These are phyloP conservation scores for Pedionomus torquatus DNA, from an alignment of 2,113 vertebrate genomes.

Conservation along the genomic window DNA sequence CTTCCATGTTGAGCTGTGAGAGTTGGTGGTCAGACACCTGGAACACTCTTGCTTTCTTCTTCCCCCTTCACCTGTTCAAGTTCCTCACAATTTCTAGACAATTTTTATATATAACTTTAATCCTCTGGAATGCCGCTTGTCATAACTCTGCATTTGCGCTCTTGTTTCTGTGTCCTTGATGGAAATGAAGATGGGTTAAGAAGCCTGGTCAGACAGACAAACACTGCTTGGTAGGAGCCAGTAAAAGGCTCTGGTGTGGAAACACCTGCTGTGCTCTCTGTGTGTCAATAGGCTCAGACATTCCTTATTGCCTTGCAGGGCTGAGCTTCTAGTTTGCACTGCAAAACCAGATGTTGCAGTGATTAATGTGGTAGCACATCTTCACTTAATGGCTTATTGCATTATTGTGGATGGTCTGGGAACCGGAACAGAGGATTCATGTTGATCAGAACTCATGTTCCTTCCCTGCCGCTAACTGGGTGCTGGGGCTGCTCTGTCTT, in stretches of 20 bases:
- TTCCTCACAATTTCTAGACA: not conserved
- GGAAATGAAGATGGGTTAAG: not conserved
- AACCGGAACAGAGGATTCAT: not conserved
- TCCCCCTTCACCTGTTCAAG: not conserved
- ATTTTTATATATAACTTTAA: not conserved
- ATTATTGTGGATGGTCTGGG: not conserved
- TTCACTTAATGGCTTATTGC: not conserved
- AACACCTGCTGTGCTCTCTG: not conserved
- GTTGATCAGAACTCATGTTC: not conserved
- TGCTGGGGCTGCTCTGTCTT: not conserved
- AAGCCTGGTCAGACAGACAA: not conserved
- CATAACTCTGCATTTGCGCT: not conserved
- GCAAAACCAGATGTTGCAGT: not conserved
- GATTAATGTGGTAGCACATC: not conserved
- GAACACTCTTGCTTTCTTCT: not conserved
- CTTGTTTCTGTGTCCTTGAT: not conserved
- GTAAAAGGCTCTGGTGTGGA: not conserved
- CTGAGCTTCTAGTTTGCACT: not conserved
- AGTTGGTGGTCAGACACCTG: not conserved
- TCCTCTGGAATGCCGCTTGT: not conserved
- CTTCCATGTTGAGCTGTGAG: not conserved
- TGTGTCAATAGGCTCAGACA: not conserved
- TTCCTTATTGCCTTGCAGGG: not conserved
- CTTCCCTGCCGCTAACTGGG: not conserved
- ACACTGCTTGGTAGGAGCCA: not conserved